Base-by-base conservation (phyloP, 2,113 vertebrate species). In the Protobothrops mucrosquamatus region DNA sequence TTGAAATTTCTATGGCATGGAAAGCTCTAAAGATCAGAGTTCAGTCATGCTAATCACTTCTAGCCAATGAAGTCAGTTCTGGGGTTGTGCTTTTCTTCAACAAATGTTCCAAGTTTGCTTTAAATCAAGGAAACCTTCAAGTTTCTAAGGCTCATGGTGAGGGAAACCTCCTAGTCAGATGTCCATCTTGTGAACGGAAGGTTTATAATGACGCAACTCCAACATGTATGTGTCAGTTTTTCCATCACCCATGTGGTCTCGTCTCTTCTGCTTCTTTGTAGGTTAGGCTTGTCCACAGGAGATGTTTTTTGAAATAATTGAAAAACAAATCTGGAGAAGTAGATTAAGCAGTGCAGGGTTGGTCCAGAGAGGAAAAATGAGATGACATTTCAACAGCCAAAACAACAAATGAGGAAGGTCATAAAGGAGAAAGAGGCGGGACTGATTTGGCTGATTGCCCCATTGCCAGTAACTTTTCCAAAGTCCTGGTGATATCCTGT, bases 341-440 rank as follows among this genome's bases (percentile, higher is more conserved):
- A 52, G 43, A 81, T 29, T 6, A 24, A 2, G 8, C 54, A 55
- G 23, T 34, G 11, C 52, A 26, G 51, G 12, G n/a, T 87, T 69
- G 64, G 52, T 39, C 51, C 88, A 91, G 93, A 89, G 93, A 94
- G 94, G 26, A 64, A 29, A 4, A 94, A 94, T 69, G 94, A 96
- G 96, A 92, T 95, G 88, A 87, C 92, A 95, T 85, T 95, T 93
- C 93, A 93, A 87, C 85, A 91, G 95, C 95, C 11, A 86, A 11
- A 46, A 2, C 4, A 23, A 23, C 2, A 94, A 93, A 93, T 88
- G 94, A 94, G 87, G 43, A 86, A 88, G 87, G 69, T 94, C 92
- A 96, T 94, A 95, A 96, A 89, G 74, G 88, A 92, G 93, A 92
- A 89, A 91, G 85, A 93, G 88, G 92, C 91, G 94, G 69, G 69